Evolutionary conservation across 2,888 invertebrate species (phyloP).

Genomic region (Leucophora obtusa): DNA sequence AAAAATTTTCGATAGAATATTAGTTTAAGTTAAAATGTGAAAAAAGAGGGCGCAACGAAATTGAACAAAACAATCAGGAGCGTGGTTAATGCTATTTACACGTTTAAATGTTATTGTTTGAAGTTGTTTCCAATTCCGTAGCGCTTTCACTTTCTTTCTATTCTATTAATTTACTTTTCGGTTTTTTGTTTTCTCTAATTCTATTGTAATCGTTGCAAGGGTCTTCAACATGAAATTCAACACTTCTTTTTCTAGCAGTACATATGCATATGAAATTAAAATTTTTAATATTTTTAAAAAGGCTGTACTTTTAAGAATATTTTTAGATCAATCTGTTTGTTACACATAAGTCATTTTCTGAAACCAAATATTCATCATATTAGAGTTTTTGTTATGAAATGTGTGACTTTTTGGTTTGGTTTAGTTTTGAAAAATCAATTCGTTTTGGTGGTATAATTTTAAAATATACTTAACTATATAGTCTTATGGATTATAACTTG

Average conservation of each 20-base stretch:
- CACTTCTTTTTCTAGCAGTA: slow-evolving; percentile 41
- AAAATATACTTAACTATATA: slow-evolving; percentile 9
- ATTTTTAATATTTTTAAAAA: slow-evolving; percentile 32
- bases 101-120: slow-evolving; percentile 52
- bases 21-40: not conserved
- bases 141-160: slow-evolving; percentile 54
- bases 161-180: not conserved
- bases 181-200: slow-evolving; percentile 3
- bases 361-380: slow-evolving; percentile 54
- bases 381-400: slow-evolving; percentile 19
- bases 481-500: slow-evolving; percentile 17
- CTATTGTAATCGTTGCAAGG: slow-evolving; percentile 41
- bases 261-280: slow-evolving; percentile 9
- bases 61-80: slow-evolving; percentile 74
- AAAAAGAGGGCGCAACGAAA: slow-evolving; percentile 69
- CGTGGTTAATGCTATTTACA: slow-evolving; percentile 73
- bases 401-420: slow-evolving; percentile 44
- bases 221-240: slow-evolving; percentile 50
- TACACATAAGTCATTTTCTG: slow-evolving; percentile 57
- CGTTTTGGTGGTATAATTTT: slow-evolving; percentile 58
- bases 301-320: slow-evolving; percentile 57
- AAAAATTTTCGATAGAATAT: not conserved
- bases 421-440: slow-evolving; percentile 49
- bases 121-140: slow-evolving; percentile 11
- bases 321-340: slow-evolving; percentile 53